These are phyloP conservation scores for Oxyruncus cristatus DNA, from an alignment of 2,113 vertebrate genomes.

Conservation along the genomic window DNA sequence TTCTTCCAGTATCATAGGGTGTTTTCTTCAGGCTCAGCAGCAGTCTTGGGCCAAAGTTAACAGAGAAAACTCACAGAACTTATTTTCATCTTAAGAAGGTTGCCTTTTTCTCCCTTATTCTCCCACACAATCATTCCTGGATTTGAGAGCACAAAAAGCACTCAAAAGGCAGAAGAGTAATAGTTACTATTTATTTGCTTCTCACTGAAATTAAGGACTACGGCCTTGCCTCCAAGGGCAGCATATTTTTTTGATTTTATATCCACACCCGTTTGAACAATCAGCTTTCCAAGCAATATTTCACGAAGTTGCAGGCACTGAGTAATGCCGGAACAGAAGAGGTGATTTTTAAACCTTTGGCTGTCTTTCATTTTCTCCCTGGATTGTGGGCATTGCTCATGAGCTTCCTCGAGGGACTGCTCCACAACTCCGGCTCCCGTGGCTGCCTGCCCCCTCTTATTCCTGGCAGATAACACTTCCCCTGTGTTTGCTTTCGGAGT, in stretches of 20 bases:
- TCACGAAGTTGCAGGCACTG: background rate
- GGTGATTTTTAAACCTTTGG: background rate
- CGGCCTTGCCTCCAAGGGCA: background rate
- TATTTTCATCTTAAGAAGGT: background rate
- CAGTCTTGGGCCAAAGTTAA: background rate
- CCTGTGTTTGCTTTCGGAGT: background rate
- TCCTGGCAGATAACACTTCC: background rate
- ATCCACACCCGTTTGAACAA: conserved; percentile 1
- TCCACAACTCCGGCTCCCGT: background rate
- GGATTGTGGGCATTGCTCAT: background rate
- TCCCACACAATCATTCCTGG: background rate
- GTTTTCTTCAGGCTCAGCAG: background rate
- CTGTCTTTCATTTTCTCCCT: background rate
- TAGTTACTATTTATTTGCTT: background rate
- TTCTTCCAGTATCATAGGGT: background rate
- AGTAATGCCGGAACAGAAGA: background rate
- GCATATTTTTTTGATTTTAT: conserved; percentile 29
- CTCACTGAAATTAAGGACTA: background rate
- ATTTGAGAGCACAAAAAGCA: background rate
- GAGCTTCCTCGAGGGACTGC: background rate
- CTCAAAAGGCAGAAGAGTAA: background rate
- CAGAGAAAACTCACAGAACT: background rate
- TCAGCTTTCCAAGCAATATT: background rate
- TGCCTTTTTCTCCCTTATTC: background rate
- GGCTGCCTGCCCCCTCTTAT: background rate